Evolutionary conservation across 1,140 invertebrate genomes (phyloP).

Genomic region (Mactra quadrangularis): DNA sequence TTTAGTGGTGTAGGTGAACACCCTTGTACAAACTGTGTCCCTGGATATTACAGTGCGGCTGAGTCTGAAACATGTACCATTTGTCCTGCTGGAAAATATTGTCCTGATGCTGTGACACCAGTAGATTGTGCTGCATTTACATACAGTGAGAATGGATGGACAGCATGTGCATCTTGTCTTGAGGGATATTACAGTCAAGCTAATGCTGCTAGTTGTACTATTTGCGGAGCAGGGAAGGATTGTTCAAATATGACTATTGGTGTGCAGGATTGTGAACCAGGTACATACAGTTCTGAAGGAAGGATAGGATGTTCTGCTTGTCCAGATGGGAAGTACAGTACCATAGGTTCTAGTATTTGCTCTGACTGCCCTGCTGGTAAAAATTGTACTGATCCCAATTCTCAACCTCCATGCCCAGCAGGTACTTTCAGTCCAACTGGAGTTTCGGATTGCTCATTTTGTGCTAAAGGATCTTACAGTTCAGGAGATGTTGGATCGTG

Average conservation of each 20-base stretch:
- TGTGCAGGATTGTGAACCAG: conserved; percentile 51
- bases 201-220: conserved; percentile 57
- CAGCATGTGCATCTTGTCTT: conserved; percentile 19
- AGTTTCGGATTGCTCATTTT: conserved; percentile 57
- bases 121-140: conserved; percentile 59
- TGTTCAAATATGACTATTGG: conserved; percentile 45
- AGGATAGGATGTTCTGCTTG: conserved; percentile 66
- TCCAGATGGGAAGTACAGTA: conserved; percentile 64
- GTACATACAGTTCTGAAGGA: conserved; percentile 69
- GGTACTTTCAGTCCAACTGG: conserved; percentile 65
- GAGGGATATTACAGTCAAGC: conserved; percentile 14
- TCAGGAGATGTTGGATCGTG: conserved; percentile 47
- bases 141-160: conserved; percentile 44
- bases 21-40: conserved; percentile 59
- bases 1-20: conserved; percentile 62
- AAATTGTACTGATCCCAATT: conserved; percentile 47
- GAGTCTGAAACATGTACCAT: conserved; percentile 45
- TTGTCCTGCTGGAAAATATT: conserved; percentile 69
- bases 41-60: conserved; percentile 58
- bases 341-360: conserved; percentile 6
- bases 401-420: conserved; percentile 53
- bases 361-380: conserved; percentile 57
- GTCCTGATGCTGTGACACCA: conserved; percentile 46
- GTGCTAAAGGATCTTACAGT: conserved; percentile 63
- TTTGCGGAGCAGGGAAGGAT: conserved; percentile 70